Base-by-base conservation (phyloP, 2,888 invertebrate genomes). In the Nematopogon swammerdamellus region DNA sequence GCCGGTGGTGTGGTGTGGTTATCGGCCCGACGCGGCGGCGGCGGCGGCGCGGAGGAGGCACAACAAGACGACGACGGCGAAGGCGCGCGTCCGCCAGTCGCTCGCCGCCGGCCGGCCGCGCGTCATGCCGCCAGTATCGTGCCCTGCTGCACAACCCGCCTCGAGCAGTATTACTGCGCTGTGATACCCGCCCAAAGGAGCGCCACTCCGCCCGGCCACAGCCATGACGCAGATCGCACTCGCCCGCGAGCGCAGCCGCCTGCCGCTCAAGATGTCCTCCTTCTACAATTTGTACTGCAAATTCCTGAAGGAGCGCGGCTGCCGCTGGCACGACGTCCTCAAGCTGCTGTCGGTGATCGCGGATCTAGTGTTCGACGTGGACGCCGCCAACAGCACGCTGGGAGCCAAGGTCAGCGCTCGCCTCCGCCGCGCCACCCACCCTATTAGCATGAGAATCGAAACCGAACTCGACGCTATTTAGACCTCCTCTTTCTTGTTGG, bases 311-410 rank as follows among this genome's bases (percentile, higher is more conserved):
- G 76, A 76, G 55, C 74, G 76, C 63, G 69, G 73, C 53, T 77
- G 74, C 65, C 73, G 72, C 59, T 80, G 77, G 80, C 76, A 75
- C 58, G 77, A 79, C 63, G 63, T 80, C 54, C 62, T 75, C 47
- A 77, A 77, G 67, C 63, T 79, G 46, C 64, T 80, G 55, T 65
- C 68, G 49, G 68, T 73, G 44, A 61, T 77, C 45, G 72, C 74
- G 48, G 80, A 80, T 58, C 66, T 77, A 54, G 69, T 79, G 58
- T 77, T 79, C 60, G 75, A 76, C 64, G 70, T 74, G 55, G 77
- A 79, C 58, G 71, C 68, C 59, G 71, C 71, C 52, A 75, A 70
- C 63, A 67, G 63, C 59, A 66, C 65, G 55, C 67, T 72, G 45
- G 63, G 64, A 55, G 67, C 74, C 68, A 77, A 79, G 79, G 79